Evolutionary conservation across 2,113 vertebrate genomes (phyloP).

Genomic region (Grus americana): DNA sequence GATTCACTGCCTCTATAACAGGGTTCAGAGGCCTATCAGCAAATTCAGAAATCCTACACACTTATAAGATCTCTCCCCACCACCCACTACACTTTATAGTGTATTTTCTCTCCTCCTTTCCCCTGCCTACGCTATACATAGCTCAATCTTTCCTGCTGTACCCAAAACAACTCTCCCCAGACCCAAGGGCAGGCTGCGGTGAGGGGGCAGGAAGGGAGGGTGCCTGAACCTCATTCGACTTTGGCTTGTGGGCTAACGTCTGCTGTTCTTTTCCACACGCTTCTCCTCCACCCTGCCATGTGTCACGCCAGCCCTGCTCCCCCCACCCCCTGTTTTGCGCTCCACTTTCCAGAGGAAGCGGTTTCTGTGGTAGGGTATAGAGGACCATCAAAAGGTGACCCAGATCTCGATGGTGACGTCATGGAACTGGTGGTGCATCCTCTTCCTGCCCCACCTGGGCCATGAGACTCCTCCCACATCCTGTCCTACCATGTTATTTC

Average conservation of each 20-base stretch:
- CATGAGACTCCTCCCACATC: conserved; percentile 32
- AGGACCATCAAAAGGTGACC: conserved; percentile 63
- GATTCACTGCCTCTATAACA: not conserved
- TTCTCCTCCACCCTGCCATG: not conserved
- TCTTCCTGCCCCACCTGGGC: conserved; percentile 54
- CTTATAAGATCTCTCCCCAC: not conserved
- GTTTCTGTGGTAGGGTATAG: conserved; percentile 35
- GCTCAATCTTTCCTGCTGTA: not conserved
- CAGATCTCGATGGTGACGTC: conserved; percentile 53
- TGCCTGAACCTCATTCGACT: not conserved
- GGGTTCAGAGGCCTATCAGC: not conserved
- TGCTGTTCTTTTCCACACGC: not conserved
- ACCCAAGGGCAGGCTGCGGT: not conserved
- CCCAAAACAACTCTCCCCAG: not conserved
- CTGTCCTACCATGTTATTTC: conserved; percentile 42
- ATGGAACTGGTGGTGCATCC: conserved; percentile 57
- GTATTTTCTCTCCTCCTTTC: not conserved
- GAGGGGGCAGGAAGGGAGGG: not conserved
- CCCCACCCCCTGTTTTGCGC: not conserved
- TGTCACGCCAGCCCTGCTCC: conserved; percentile 2
- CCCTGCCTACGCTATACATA: not conserved
- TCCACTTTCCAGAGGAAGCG: conserved; percentile 76
- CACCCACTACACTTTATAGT: not conserved
- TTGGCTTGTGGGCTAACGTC: conserved; percentile 68
- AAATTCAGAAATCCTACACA: not conserved